A percentile compares a stretch with the other conserved stretches of the same genome.
phyloP scores from a whole-genome alignment of 2,888 invertebrate genomes.

The Leucoma salicis region DNA sequence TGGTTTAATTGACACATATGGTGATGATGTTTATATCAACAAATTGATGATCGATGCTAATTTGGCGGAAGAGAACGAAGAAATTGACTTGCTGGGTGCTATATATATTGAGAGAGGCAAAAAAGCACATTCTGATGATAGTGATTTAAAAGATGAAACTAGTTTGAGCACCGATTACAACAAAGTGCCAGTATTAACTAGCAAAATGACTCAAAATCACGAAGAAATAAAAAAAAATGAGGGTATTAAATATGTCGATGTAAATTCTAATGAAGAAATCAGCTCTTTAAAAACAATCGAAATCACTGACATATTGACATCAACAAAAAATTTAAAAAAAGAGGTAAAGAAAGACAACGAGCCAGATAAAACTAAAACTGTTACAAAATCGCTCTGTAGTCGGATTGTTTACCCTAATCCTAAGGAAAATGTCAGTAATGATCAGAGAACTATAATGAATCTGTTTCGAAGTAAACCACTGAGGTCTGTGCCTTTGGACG shows the following conservation, averaged over 20 bases:
- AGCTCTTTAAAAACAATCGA: no score
- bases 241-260: not conserved
- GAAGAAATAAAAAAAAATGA: not conserved
- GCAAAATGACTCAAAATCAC: not conserved
- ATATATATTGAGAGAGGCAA: slow-evolving; percentile 15
- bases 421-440: not conserved
- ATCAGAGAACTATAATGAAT: slow-evolving; percentile 3
- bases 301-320: no score
- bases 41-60: slow-evolving; percentile 73
- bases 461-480: slow-evolving; percentile 37
- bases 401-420: not conserved
- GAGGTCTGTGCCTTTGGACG: slow-evolving; percentile 54
- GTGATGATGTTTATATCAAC: slow-evolving; percentile 70
- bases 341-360: not conserved
- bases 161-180: not conserved
- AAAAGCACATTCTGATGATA: not conserved
- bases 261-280: not conserved
- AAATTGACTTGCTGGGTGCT: slow-evolving; percentile 46
- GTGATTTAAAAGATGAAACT: not conserved
- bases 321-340: no score
- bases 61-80: slow-evolving; percentile 59
- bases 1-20: slow-evolving; percentile 70
- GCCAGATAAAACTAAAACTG: no score
- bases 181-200: not conserved
- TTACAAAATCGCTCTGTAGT: not conserved